These are phyloP conservation scores for Tribolium castaneum DNA, from an alignment of 1,140 invertebrate species.

Conservation along the genomic window DNA sequence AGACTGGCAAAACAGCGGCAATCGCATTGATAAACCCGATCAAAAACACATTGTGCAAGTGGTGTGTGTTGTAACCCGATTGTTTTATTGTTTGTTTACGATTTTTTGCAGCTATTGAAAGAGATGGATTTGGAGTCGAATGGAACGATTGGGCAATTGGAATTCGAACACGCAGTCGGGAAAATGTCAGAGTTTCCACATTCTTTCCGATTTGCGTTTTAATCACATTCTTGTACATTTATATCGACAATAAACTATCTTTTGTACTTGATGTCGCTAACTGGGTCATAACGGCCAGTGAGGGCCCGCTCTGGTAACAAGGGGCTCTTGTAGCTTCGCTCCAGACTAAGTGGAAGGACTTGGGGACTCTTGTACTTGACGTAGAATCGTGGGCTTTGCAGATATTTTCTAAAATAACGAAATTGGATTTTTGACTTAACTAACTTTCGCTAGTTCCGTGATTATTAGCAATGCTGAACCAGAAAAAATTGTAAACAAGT, in stretches of 20 bases:
- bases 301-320: constrained; percentile 66
- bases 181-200: constrained; percentile 71
- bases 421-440: not conserved
- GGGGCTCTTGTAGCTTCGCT: constrained; percentile 65
- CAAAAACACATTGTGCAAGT: constrained; percentile 47
- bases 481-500: too few relatives aligned
- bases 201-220: constrained; percentile 69
- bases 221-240: constrained; percentile 25
- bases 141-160: constrained; percentile 66
- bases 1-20: constrained; percentile 29
- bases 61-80: constrained; percentile 21
- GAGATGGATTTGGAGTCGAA: constrained; percentile 69
- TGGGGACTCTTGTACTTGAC: constrained; percentile 68
- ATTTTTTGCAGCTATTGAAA: constrained; percentile 67
- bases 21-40: constrained; percentile 15
- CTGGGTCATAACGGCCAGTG: constrained; percentile 59
- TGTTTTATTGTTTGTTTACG: too few relatives aligned
- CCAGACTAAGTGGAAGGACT: constrained; percentile 64
- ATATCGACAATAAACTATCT: constrained; percentile 44
- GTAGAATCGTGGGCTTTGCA: constrained; percentile 67
- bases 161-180: constrained; percentile 69
- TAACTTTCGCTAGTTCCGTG: too few relatives aligned
- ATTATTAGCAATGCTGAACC: too few relatives aligned
- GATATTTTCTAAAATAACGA: constrained; percentile 64
- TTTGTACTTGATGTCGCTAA: constrained; percentile 56